Evolutionary conservation across 2,113 vertebrate genomes (phyloP), one percentile per base, ranked within the genome.

Genomic region (Anolis sagrei): DNA sequence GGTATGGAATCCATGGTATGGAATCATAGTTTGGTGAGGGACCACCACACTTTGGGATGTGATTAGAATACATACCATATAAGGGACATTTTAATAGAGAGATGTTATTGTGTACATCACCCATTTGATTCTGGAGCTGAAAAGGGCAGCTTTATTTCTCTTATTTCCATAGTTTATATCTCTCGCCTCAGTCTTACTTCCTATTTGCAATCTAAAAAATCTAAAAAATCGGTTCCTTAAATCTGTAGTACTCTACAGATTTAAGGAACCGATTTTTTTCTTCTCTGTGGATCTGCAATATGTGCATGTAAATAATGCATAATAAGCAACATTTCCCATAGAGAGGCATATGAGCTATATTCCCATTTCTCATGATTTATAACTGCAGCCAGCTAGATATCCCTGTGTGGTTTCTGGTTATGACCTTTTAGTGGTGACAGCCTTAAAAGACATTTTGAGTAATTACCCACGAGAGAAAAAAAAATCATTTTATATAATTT

Each of bases 341-440:
- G 62, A 32, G 66, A 49, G 85, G 62, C 54, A 72, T 14, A 51
- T 77, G 39, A 74, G 85, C 91, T 79, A 76, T 44, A 48, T 44
- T 11, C 76, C 69, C 29, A 70, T 48, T 83, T 91, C 62, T 51
- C 10, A 51, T 82, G 64, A 74, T 58, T 90, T 91, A 0, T 75
- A 86, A 92, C 54, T 4, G 8, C 61, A 70, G 81, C 79, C 92
- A 90, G 79, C 83, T 86, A 83, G 87, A 81, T 86, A 86, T 79
- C 83, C 76, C 78, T 27, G 7, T 69, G 72, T 87, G 87, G 92
- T 91, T 88, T 88, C 91, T 92, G 85, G 85, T 93, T 92, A 78
- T 95, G 92, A 95, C 93, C 92, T 94, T 95, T 94, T 94, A 93
- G 93, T 84, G 48, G 82, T 93, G 94, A 95, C 92, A 94, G 91